phyloP scores from a whole-genome alignment of 2,888 invertebrate genomes.

The Hylaea fasciaria region DNA sequence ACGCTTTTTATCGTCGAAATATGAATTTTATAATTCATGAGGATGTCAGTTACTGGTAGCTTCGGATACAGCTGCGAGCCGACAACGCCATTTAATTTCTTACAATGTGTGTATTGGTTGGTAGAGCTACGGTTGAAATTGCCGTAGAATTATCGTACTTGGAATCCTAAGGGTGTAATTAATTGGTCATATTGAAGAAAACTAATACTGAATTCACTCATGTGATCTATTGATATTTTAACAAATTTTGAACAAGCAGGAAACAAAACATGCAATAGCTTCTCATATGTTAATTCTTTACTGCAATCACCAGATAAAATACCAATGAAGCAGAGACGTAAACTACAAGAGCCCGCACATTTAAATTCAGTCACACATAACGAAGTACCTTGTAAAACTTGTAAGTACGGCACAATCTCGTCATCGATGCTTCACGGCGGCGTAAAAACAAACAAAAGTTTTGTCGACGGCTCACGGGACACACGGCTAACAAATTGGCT shows the following conservation, averaged over 20 bases:
- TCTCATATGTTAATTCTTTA: not conserved
- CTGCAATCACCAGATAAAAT: not conserved
- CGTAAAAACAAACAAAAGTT: slow-evolving; percentile 61
- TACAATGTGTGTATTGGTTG: not conserved
- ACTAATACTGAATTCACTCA: no score
- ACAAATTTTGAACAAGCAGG: not conserved
- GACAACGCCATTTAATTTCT: not conserved
- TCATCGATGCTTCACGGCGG: slow-evolving; percentile 47
- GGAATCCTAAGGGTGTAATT: no score
- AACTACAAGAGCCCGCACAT: slow-evolving; percentile 20
- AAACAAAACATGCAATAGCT: not conserved
- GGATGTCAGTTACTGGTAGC: not conserved
- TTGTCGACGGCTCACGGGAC: slow-evolving; percentile 50
- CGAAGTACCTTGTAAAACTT: slow-evolving; percentile 42
- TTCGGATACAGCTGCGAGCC: not conserved
- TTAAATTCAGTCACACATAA: slow-evolving; percentile 38
- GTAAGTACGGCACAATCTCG: slow-evolving; percentile 46
- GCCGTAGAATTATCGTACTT: no score
- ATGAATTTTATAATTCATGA: slow-evolving; percentile 46
- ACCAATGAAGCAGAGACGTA: slow-evolving; percentile 20
- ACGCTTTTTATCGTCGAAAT: slow-evolving; percentile 34
- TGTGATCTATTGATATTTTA: no score
- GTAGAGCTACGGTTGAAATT: no score
- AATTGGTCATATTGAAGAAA: no score
- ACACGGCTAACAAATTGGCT: slow-evolving; percentile 72